Percentiles rank a stretch among this genome's conserved stretches.
Conservation (phyloP, 2,888 invertebrate genomes). For the Mamestra brassicae region DNA sequence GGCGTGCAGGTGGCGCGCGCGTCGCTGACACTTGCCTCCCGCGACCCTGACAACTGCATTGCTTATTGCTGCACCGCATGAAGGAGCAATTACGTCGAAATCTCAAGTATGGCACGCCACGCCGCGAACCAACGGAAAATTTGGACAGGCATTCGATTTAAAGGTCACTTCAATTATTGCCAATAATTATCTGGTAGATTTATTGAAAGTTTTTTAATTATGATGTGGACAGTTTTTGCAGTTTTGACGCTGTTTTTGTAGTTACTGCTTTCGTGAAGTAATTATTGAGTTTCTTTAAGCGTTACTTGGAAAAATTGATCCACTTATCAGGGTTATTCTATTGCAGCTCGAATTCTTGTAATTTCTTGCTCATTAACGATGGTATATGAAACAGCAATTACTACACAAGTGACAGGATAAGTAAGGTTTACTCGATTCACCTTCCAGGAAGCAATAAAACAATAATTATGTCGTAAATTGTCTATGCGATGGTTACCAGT, state of each 20-base stretch:
- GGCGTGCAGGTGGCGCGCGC: conserved; percentile 79
- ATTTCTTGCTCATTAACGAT: conserved; percentile 30
- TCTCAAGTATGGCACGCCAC: conserved; percentile 66
- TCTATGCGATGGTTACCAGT: conserved; percentile 54
- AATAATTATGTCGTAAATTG: conserved; percentile 62
- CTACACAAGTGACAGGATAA: conserved; percentile 61
- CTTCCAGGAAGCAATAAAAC: conserved; percentile 66
- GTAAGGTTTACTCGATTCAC: conserved; percentile 49
- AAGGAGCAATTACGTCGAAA: conserved; percentile 66
- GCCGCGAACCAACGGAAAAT: conserved; percentile 59
- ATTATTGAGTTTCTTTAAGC: neutral
- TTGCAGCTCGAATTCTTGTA: neutral
- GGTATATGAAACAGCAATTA: conserved; percentile 47
- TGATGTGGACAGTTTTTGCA: conserved; percentile 22
- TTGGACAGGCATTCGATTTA: conserved; percentile 65
- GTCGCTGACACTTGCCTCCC: conserved; percentile 71
- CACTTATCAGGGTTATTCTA: neutral
- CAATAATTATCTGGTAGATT: conserved; percentile 53
- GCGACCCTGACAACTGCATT: conserved; percentile 80
- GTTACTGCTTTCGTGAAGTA: conserved; percentile 9
- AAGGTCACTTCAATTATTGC: conserved; percentile 68
- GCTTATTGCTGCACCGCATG: conserved; percentile 66
- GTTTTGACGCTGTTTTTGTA: conserved; percentile 21
- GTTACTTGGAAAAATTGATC: neutral
- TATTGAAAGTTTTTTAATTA: conserved; percentile 60